phyloP scores from a whole-genome alignment of 2,888 invertebrate species.

The Lacanobia oleracea region DNA sequence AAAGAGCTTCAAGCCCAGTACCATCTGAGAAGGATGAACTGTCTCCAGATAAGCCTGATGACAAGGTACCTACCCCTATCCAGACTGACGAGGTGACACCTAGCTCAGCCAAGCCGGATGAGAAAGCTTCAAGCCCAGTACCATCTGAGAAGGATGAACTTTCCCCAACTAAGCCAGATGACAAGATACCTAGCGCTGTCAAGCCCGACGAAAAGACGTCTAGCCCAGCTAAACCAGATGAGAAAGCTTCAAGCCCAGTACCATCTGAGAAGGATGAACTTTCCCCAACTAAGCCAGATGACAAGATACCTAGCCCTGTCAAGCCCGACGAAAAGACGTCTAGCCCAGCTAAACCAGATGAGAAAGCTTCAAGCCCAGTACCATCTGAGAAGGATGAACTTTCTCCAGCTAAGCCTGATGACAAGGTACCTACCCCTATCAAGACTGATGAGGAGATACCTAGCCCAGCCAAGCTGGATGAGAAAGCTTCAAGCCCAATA shows the following conservation, averaged over 20 bases:
- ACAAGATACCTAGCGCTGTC: neutral
- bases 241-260: no score
- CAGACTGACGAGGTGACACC: no score
- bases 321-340: conserved; percentile 5
- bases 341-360: conserved; percentile 20
- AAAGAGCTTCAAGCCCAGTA: neutral
- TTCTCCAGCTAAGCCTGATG: neutral
- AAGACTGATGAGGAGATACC: conserved; percentile 30
- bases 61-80: no score
- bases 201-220: neutral
- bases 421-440: conserved; percentile 21
- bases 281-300: neutral
- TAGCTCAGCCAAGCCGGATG: no score
- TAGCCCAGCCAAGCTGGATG: conserved; percentile 12
- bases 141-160: neutral
- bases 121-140: neutral
- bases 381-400: neutral
- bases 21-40: conserved; percentile 7
- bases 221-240: no score
- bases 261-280: neutral
- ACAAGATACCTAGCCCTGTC: neutral
- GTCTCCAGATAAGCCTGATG: neutral
- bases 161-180: neutral
- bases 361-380: conserved; percentile 18
- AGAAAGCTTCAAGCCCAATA: neutral